Base-by-base conservation (phyloP, 2,797 vertebrate genomes). In the Mus spretus region DNA sequence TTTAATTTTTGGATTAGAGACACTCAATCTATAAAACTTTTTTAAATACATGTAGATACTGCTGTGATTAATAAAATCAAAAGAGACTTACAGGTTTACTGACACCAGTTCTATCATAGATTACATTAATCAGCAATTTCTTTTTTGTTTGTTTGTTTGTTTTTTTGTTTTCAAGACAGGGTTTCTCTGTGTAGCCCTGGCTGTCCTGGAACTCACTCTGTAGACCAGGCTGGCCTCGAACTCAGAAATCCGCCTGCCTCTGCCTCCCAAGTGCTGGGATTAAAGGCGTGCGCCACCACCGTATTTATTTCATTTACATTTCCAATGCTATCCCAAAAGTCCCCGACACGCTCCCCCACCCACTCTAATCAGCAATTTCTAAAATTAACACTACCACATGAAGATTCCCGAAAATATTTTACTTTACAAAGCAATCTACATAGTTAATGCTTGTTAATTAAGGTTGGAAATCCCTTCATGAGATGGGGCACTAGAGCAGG, bases 341-440 rank as follows among this genome's bases (percentile, higher is more conserved):
- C 37, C 37, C 37, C 37, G 37, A 40, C 37, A 40, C 37, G 37
- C 37, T 40, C 37, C 37, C 37, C 37, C 37, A 40, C 37, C 37
- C 37, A 40, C 37, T 40, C 37, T 85, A 91, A 95, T 44, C 50
- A 97, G 59, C 31, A 95, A 70, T 94, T 84, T 90, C 13, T 50
- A 50, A 50, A 50, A 50, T 50, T 50, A 50, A 9, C 50, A 50
- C 34, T 84, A 72, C 57, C 59, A 61, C 28, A 90, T n/a, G 53
- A 95, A 96, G 24, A 95, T 31, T 83, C 7, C 86, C 91, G 82
- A 90, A 89, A 97, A 90, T 83, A 40, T 83, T 95, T 86, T 85
- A 78, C 79, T 79, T 91, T 40, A 53, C 15, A 79, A 94, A 47
- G 1, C 15, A 59, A 37, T 92, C 91, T 92, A 74, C 6, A 40